Base-by-base conservation (phyloP, 2,113 vertebrate species). In the Anhinga rufa region DNA sequence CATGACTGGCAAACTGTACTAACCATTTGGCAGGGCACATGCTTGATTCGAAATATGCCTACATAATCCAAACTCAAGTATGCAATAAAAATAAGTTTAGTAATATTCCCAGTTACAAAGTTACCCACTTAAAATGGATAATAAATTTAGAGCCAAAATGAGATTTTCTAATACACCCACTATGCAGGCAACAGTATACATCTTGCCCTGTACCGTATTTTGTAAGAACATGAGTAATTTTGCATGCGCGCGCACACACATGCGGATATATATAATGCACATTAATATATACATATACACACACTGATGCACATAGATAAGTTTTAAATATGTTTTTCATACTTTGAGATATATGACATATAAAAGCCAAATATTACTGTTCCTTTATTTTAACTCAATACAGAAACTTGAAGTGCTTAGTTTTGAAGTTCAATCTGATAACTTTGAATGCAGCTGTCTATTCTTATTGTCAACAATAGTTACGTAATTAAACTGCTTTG, bases 1-100 rank as follows among this genome's bases (percentile, higher is more conserved):
- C 86, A 82, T 86, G 86, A 82, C 61, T 95, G 92, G 65, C 54
- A 52, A 92, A 91, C 86, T 6, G 5, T 21, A 71, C 36, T 55
- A 81, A 29, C 57, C 86, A 91, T 86, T 96, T 96, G 90, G 80
- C 86, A 84, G 52, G 60, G n/a, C n/a, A 88, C 65, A 84, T 82
- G 86, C 28, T 88, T n/a, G 28, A 78, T 49, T 71, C 14, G 3
- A 71, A 93, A 86, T 69, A 86, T 52, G 79, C 36, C 65, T 79
- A 55, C 32, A 70, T 40, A 92, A 86, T 79, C 40, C 57, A 93
- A 93, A 84, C 44, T 86, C 32, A 81, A 95, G 51, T 22, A 77
- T 15, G 64, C 31, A 81, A 70, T 48, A 71, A 52, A 87, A 93
- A 55, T 16, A 86, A 90, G 28, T 54, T 77, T 14, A 80, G 49